These are phyloP conservation scores for Grus americana DNA, from an alignment of 2,113 vertebrate species.

Conservation along the genomic window DNA sequence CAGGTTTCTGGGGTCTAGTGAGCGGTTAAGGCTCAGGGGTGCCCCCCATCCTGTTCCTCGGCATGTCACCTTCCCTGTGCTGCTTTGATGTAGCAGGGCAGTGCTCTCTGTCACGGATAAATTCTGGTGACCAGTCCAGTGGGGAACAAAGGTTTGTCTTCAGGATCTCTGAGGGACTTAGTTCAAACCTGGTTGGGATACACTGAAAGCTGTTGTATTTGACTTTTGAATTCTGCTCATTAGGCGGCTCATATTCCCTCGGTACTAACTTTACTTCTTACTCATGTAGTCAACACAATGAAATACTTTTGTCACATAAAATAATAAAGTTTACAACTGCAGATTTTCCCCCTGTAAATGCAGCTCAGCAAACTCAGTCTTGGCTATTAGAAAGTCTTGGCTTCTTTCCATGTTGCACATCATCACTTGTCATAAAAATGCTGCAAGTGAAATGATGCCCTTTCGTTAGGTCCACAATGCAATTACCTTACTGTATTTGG, in stretches of 20 bases:
- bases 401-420: slow-evolving; percentile 28
- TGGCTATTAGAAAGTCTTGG: background rate
- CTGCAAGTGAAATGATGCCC: slow-evolving; percentile 1
- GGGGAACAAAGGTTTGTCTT: background rate
- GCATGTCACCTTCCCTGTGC: background rate
- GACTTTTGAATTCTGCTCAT: background rate
- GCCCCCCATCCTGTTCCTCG: rapidly evolving
- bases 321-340: background rate
- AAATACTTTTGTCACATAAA: background rate
- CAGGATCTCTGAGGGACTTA: rapidly evolving
- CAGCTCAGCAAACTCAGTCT: background rate
- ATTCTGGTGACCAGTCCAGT: background rate
- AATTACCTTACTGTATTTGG: slow-evolving; percentile 43
- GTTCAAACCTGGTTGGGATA: background rate
- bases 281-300: background rate
- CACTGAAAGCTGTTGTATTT: background rate
- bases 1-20: background rate
- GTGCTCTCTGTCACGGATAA: background rate
- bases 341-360: background rate
- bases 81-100: background rate
- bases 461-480: background rate
- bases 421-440: slow-evolving; percentile 35
- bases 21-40: background rate
- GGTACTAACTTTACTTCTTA: background rate
- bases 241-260: background rate